These are phyloP conservation scores for Dicranocentrus wangi DNA, from an alignment of 2,888 invertebrate species.

Conservation along the genomic window DNA sequence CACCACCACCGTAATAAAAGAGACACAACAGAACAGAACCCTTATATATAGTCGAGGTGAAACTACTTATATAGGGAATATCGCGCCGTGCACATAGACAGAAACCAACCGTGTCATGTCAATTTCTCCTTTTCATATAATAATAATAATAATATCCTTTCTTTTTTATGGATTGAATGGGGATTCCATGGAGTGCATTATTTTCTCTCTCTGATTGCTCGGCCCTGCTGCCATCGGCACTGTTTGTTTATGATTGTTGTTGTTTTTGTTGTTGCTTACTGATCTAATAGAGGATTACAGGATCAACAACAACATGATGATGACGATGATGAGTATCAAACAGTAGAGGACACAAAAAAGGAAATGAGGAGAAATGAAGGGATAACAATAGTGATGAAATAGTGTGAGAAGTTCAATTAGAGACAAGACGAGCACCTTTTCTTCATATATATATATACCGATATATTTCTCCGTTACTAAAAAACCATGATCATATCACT, in stretches of 20 bases:
- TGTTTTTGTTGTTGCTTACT: slow-evolving; percentile 50
- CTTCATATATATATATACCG: no score
- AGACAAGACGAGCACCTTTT: slow-evolving; percentile 18
- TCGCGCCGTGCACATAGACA: slow-evolving; percentile 16
- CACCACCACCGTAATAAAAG: no score
- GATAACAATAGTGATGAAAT: slow-evolving; percentile 52
- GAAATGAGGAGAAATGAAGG: background rate
- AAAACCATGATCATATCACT: slow-evolving; percentile 27
- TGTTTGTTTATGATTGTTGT: slow-evolving; percentile 38
- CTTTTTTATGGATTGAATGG: background rate
- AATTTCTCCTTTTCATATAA: background rate
- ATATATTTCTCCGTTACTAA: background rate
- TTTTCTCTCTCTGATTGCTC: slow-evolving; percentile 19
- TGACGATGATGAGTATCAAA: slow-evolving; percentile 37
- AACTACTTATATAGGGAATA: background rate
- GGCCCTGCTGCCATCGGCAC: slow-evolving; percentile 31
- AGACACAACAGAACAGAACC: no score
- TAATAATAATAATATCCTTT: no score
- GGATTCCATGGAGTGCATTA: slow-evolving; percentile 10
- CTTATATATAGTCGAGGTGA: no score
- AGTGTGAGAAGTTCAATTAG: slow-evolving; percentile 62
- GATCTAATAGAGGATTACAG: slow-evolving; percentile 40
- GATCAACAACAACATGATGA: slow-evolving; percentile 22
- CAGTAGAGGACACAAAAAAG: background rate
- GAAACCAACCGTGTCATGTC: slow-evolving; percentile 6